A percentile compares a stretch with the other conserved stretches of the same genome.
These are phyloP conservation scores for Sphaerodactylus townsendi DNA, from an alignment of 2,113 vertebrate genomes.

Conservation along the genomic window DNA sequence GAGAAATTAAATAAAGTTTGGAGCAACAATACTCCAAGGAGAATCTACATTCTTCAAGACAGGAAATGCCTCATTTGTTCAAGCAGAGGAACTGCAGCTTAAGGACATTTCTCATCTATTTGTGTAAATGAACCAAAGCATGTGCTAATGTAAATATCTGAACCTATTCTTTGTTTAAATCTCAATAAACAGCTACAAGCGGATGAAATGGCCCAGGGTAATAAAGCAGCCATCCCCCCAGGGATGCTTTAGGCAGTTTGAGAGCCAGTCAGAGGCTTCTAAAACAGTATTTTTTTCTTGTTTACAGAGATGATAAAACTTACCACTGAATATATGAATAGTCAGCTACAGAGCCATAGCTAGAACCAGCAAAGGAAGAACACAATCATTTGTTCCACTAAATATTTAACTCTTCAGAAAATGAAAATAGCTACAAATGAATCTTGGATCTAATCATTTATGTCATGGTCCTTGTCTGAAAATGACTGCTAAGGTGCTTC, in stretches of 20 bases:
- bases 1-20: background rate
- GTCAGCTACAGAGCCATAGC: background rate
- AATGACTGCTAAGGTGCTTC: too few species aligned
- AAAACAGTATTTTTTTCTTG: background rate
- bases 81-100: background rate
- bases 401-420: background rate
- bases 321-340: background rate
- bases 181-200: background rate
- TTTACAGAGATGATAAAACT: background rate
- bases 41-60: background rate
- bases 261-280: background rate
- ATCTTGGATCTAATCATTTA: background rate
- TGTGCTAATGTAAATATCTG: background rate
- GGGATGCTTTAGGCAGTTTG: background rate
- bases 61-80: background rate
- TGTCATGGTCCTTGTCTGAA: too few species aligned
- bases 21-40: background rate
- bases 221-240: background rate
- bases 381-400: background rate
- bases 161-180: background rate
- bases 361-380: background rate
- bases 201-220: background rate
- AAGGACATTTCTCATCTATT: constrained; percentile 2
- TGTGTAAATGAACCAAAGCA: constrained; percentile 8
- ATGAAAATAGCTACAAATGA: background rate